phyloP scores from a whole-genome alignment of 2,113 vertebrate genomes.

The Dasyurus viverrinus region DNA sequence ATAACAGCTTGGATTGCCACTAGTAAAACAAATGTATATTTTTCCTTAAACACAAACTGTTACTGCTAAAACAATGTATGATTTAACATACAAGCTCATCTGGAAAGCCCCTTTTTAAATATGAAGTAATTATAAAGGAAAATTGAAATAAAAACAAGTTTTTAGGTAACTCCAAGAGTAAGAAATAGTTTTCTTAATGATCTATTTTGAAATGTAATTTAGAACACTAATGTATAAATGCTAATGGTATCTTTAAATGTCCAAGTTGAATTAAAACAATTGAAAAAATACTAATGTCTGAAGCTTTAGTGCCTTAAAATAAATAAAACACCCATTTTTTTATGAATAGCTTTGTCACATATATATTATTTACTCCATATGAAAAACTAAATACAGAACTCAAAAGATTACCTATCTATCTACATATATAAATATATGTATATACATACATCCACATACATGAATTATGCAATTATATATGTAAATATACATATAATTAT shows the following conservation, averaged over 20 bases:
- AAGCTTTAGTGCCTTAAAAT: neutral
- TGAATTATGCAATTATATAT: neutral
- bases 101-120: neutral
- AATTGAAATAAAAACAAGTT: neutral
- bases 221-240: slow-evolving; percentile 55
- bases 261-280: slow-evolving; percentile 37
- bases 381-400: neutral
- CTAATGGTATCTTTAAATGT: slow-evolving; percentile 39
- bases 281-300: slow-evolving; percentile 28
- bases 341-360: neutral
- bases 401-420: neutral
- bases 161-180: neutral
- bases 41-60: neutral
- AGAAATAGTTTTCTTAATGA: neutral
- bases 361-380: neutral
- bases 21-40: neutral
- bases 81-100: neutral
- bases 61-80: neutral
- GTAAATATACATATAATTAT: neutral
- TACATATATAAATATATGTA: neutral
- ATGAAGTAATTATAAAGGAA: slow-evolving; percentile 3
- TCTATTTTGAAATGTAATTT: slow-evolving; percentile 22
- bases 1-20: neutral
- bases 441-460: neutral
- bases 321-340: neutral